These are phyloP conservation scores for Grammomys dolichurus DNA, from an alignment of 2,113 vertebrate species.

Conservation along the genomic window DNA sequence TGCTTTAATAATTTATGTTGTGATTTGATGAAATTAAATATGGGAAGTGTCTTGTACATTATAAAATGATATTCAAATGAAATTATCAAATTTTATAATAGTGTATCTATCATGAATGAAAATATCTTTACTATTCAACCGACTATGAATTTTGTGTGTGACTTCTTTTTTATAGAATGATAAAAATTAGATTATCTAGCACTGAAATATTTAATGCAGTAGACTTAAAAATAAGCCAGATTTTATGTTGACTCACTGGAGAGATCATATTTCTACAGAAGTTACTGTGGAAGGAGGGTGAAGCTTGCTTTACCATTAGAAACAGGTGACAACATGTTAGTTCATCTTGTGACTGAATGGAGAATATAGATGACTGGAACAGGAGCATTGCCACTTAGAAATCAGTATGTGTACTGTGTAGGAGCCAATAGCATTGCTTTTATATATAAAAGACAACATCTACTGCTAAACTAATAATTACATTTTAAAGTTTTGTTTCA, in stretches of 20 bases:
- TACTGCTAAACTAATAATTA: not conserved
- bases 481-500: conserved; percentile 18
- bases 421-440: not conserved
- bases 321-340: not conserved
- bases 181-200: conserved; percentile 45
- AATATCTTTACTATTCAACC: conserved; percentile 30
- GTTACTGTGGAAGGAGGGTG: not conserved
- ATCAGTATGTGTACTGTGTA: not conserved
- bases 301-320: not conserved
- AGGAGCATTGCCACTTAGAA: not conserved
- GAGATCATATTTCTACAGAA: not conserved
- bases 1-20: conserved; percentile 61
- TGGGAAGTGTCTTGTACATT: conserved; percentile 59
- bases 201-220: conserved; percentile 46
- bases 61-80: conserved; percentile 60
- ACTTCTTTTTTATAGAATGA: conserved; percentile 61
- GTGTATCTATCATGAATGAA: conserved; percentile 42
- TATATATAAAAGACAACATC: not conserved
- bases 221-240: conserved; percentile 39
- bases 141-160: conserved; percentile 58
- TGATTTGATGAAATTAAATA: conserved; percentile 20
- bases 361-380: not conserved
- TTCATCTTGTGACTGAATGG: not conserved
- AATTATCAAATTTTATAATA: conserved; percentile 62
- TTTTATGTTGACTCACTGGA: not conserved